Base-by-base conservation (phyloP, 92 coral and sea anemone genomes). In the Umimayanthus kanabou region DNA sequence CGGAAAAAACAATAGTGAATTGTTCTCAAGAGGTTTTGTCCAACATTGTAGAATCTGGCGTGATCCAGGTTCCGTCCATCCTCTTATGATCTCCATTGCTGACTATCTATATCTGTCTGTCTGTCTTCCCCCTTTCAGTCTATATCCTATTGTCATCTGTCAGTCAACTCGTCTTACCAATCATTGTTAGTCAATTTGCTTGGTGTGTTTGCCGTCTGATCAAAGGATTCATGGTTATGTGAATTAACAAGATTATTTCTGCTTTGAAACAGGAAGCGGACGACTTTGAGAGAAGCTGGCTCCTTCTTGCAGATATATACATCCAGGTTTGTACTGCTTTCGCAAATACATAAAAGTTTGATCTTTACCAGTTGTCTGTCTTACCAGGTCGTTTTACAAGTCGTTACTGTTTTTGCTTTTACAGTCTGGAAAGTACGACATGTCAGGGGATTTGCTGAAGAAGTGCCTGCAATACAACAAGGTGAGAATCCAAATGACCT, bases 221-320 rank as follows among this genome's bases (percentile, higher is more conserved):
- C 33, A n/a, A 57, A 8, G 43, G 26, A 3, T 73, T 13, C 3
- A 15, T 13, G 58, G 58, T 9, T 7, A 33, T 8, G 28, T 22
- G 18, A 80, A 55, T 80, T 57, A 16, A 26, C 28, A 47, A 20
- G 30, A 13, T 29, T 55, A 13, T 72, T 64, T 13, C 37, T 47
- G 53, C 2, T 33, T 74, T n/a, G 22, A 77, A 39, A 47, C 84
- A 97, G 99, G 98, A 95, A 65, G 97, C 99, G 18, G 99, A 97
- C 42, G 98, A 95, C 79, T 95, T 97, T 84, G 99, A 97, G 90
- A 92, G 93, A 72, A 97, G 99, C 78, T 97, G 99, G 99, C 94
- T 97, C 30, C 88, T 97, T 45, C 93, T 95, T n/a, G 99, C 99
- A 37, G 99, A 97, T 58, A 93, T 97, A 65, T 97, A 97, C 82